Evolutionary conservation across 2,797 vertebrate genomes (phyloP).

Genomic region (Cirrhinus molitorella): DNA sequence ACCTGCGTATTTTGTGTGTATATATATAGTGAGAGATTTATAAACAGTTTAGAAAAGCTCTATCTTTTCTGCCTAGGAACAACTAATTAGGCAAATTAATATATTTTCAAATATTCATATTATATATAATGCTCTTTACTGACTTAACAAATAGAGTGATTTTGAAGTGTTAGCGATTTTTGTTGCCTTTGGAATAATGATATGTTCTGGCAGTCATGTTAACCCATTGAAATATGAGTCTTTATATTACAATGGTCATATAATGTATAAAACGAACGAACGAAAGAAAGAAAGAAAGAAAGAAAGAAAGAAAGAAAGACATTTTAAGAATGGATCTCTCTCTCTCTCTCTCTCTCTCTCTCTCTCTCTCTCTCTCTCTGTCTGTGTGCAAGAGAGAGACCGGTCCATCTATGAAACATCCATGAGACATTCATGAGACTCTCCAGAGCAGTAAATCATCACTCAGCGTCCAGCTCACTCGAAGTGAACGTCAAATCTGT

Average conservation of each 20-base stretch:
- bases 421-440: constrained; percentile 13
- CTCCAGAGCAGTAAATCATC: constrained; percentile 15
- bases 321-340: background rate
- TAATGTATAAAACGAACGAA: background rate
- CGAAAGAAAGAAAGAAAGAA: too few species aligned
- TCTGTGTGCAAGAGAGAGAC: constrained; percentile 3
- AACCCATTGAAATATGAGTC: too few species aligned
- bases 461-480: constrained; percentile 5
- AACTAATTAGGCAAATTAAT: too few species aligned
- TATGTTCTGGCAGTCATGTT: too few species aligned
- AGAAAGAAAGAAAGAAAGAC: background rate
- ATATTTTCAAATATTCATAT: too few species aligned
- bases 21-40: too few species aligned
- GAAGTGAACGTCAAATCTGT: constrained; percentile 12
- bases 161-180: too few species aligned
- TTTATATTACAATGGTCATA: background rate
- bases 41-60: too few species aligned
- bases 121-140: too few species aligned
- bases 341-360: background rate
- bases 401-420: constrained; percentile 16
- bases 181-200: too few species aligned
- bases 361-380: background rate
- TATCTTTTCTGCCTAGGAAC: background rate
- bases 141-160: too few species aligned
- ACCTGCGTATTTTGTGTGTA: too few species aligned